Percentiles rank a stretch among this genome's conserved stretches.
Evolutionary conservation across 2,113 vertebrate genomes (phyloP).

Genomic region (Scophthalmus maximus): DNA sequence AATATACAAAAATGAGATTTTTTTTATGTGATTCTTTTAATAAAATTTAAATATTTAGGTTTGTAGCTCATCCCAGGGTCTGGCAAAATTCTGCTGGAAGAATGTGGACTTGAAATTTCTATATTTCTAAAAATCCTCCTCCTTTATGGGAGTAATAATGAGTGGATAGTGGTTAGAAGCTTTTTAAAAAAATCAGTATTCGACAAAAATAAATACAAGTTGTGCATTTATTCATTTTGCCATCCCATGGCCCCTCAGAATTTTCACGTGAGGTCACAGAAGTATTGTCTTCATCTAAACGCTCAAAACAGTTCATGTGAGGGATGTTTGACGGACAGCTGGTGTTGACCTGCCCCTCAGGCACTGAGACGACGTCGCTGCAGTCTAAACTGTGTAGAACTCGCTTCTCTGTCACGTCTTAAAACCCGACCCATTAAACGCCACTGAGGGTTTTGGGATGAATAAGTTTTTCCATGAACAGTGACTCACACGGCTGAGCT

Average conservation of each 20-base stretch:
- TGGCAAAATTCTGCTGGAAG: too few relatives aligned
- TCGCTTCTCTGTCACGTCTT: background rate
- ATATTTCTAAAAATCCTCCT: too few relatives aligned
- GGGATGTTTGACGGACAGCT: background rate
- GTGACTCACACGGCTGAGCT: background rate
- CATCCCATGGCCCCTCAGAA: background rate
- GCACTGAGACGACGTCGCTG: background rate
- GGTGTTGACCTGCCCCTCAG: background rate
- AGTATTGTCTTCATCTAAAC: background rate
- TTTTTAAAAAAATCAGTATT: background rate
- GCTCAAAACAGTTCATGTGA: background rate
- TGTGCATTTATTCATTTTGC: background rate
- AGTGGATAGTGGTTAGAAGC: too few relatives aligned
- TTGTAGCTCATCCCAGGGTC: too few relatives aligned
- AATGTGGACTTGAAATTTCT: too few relatives aligned
- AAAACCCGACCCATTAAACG: constrained; percentile 7
- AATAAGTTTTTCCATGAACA: constrained; percentile 8
- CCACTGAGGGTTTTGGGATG: too few relatives aligned
- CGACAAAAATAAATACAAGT: background rate
- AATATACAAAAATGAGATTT: too few relatives aligned
- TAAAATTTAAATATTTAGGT: too few relatives aligned
- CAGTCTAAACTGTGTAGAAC: background rate
- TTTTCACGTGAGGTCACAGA: background rate
- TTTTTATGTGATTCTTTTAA: too few relatives aligned
- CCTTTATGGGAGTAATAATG: too few relatives aligned